Evolutionary conservation across 2,113 vertebrate species (phyloP).

Genomic region (Nothobranchius furzeri): DNA sequence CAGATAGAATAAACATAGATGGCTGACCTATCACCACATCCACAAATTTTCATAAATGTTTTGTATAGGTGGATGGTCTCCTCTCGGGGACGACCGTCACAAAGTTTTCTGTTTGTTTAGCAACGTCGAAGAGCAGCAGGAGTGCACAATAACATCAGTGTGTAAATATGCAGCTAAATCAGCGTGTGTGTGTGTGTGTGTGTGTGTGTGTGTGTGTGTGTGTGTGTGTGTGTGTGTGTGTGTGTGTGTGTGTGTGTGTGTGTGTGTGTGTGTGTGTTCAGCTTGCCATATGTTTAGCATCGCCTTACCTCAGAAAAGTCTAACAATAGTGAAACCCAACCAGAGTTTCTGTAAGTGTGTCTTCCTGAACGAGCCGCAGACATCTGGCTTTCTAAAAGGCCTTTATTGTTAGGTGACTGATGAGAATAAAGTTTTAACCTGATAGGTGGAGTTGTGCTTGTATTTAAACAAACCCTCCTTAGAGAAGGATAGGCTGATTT

Average conservation of each 20-base stretch:
- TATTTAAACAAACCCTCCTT: not conserved
- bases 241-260: no score
- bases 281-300: constrained; percentile 31
- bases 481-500: no score
- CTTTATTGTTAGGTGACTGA: not conserved
- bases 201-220: not conserved
- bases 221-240: not conserved
- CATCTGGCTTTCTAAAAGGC: constrained; percentile 2
- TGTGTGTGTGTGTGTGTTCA: not conserved
- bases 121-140: not conserved
- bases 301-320: constrained; percentile 16
- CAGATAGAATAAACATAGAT: not conserved
- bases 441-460: not conserved
- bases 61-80: not conserved
- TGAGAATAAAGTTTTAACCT: not conserved
- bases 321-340: constrained; percentile 45
- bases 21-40: no score
- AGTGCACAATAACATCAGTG: not conserved
- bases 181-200: not conserved
- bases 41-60: no score
- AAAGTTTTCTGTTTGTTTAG: constrained; percentile 1
- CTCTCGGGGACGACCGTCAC: not conserved
- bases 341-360: constrained; percentile 2
- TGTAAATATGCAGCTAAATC: not conserved
- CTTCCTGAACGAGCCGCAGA: constrained; percentile 31